Evolutionary conservation across 2,797 vertebrate genomes (phyloP), one percentile per base, ranked within the genome.

Genomic region (Nyctibius grandis): DNA sequence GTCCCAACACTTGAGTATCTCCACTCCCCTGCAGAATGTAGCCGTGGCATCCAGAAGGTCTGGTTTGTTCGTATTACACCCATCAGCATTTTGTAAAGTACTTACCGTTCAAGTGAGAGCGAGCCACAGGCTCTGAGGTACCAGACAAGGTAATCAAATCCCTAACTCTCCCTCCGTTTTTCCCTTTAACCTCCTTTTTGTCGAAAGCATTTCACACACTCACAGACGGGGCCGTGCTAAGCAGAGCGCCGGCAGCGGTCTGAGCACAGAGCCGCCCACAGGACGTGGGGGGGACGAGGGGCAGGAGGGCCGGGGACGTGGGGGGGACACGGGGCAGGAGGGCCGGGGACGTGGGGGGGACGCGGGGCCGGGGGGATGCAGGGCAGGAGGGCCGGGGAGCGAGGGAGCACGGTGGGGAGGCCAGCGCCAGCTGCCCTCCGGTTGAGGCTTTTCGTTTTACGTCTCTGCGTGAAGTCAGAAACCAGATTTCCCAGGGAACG

Each of bases 361-460:
- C n/a, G n/a, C n/a, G n/a, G 53, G 53, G 7, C 16, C 8, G 15
- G 17, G 11, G 25, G 57, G 19, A 34, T 2, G 4, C n/a, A n/a
- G 8, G 20, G 20, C 31, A 4, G 5, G 40, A 17, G 8, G 2
- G 20, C 12, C 15, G 11, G 42, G 31, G 63, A 33, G 7, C 15
- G 4, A 31, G 40, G n/a, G n/a, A n/a, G n/a, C n/a, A n/a, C n/a
- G n/a, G n/a, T n/a, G 1, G 40, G 9, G 28, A 8, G n/a, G 28
- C 11, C 4, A 2, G 48, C 9, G 17, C 15, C 29, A 20, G 38
- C 3, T 2, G 5, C 15, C 23, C 13, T 7, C 19, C 9, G 2
- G 21, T 3, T 20, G 25, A 25, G 17, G 23, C 33, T 38, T n/a
- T 5, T 50, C 7, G 7, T 33, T 42, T 31, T 34, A 14, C 53